Evolutionary conservation across 2,113 vertebrate genomes (phyloP), one percentile per base, ranked within the genome.

Genomic region (Boulengeromyrus knoepffleri): DNA sequence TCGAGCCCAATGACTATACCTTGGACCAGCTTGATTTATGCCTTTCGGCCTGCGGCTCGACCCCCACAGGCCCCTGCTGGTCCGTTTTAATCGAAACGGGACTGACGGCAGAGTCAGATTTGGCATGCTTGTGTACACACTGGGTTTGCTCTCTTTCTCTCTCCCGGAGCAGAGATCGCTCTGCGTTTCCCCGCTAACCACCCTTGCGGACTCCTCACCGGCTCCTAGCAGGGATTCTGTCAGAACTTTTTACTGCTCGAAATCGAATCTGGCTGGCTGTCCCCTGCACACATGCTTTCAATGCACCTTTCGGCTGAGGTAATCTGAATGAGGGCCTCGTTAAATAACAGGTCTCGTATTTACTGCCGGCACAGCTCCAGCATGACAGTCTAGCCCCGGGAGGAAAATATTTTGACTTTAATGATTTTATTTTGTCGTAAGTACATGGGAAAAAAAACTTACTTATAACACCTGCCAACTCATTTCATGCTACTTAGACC

Each of bases 21-120:
- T 96, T 96, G 96, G 96, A 97, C 96, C 97, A 96, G 96, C 96
- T 96, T 97, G 97, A 97, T 97, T 97, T 97, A 97, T 97, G 96
- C 97, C 96, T 97, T 97, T 95, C 95, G 96, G 96, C 96, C 95
- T 96, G 80, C 52, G 87, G 80, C 89, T 77, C 88, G 88, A 91
- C 90, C 90, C 74, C 31, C 88, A 45, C 88, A 77, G n/a, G 56
- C 80, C 88, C 90, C 88, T 50, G 90, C 90, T 70, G 90, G 80
- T 56, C 36, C 12, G 56, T 89, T 91, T 91, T 91, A 89, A 91
- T 91, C 56, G 88, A 89, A 89, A 91, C n/a, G 31, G 90, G 90
- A 91, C 89, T 91, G 90, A 89, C 88, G 85, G 84, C 45, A 17
- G 70, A 70, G 36, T 89, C 50, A 31, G 87, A 39, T 88, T 86